Conservation (phyloP, 2,113 vertebrate genomes). For the Malurus cyaneus region DNA sequence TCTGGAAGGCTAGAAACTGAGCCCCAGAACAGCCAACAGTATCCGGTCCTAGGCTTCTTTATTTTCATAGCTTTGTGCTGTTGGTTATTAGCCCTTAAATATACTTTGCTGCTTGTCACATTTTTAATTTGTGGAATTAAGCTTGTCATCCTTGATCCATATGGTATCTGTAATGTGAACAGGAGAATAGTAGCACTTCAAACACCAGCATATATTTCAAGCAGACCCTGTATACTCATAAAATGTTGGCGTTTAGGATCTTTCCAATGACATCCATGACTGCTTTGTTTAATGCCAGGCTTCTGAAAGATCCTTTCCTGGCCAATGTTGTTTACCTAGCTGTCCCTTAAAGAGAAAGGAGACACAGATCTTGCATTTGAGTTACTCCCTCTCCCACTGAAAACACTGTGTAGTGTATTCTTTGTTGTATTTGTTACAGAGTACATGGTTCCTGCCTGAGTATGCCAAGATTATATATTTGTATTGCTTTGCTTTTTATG, state of each 20-base stretch:
- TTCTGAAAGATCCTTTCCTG: neutral
- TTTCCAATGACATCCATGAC: neutral
- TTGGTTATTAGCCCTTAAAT: neutral
- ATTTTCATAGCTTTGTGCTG: neutral
- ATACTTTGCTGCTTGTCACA: neutral
- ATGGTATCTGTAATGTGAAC: neutral
- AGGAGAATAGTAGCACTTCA: neutral
- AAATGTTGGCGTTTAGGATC: neutral
- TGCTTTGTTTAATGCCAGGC: neutral
- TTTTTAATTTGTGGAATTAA: neutral
- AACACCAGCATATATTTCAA: neutral
- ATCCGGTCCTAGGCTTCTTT: neutral
- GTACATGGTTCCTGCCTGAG: neutral
- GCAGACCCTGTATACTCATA: neutral
- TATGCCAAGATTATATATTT: neutral
- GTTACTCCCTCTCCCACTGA: neutral
- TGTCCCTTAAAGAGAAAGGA: neutral
- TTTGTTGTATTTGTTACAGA: neutral
- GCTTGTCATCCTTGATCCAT: neutral
- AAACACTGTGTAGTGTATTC: neutral
- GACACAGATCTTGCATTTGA: neutral
- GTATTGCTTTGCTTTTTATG: neutral
- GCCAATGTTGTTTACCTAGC: neutral
- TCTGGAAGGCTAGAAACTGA: neutral
- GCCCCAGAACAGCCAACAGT: neutral